Conservation (phyloP, 2,888 invertebrate genomes). For the Scaptomyza reducta region DNA sequence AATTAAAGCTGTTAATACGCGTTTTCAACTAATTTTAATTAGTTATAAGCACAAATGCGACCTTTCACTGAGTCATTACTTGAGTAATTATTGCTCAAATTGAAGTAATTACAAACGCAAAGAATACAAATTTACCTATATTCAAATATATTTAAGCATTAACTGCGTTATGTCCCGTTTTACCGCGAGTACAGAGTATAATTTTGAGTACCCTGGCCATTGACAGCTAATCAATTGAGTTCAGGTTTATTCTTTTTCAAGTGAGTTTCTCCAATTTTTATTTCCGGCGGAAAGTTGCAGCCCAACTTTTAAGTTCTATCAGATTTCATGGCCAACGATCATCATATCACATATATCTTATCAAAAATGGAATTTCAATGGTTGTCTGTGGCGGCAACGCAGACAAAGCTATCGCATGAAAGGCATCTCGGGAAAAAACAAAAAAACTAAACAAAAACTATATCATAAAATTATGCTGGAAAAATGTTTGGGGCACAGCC, state of each 20-base stretch:
- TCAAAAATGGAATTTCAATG: slow-evolving; percentile 31
- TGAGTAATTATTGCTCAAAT: no score
- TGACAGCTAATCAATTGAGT: slow-evolving; percentile 46
- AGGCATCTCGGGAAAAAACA: slow-evolving; percentile 36
- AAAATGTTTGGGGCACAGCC: slow-evolving; percentile 41
- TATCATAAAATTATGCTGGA: slow-evolving; percentile 53
- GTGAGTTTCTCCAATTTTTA: slow-evolving; percentile 39
- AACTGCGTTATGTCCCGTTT: no score
- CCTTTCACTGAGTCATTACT: no score
- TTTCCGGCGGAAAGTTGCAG: slow-evolving; percentile 52
- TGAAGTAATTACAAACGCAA: no score
- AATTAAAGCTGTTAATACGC: no score
- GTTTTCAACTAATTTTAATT: no score
- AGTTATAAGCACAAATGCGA: no score
- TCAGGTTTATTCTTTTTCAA: not conserved
- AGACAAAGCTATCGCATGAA: slow-evolving; percentile 63
- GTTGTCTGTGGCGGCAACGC: slow-evolving; percentile 43
- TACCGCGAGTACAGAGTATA: slow-evolving; percentile 12
- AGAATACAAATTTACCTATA: no score
- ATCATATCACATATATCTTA: slow-evolving; percentile 33
- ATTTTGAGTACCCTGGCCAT: slow-evolving; percentile 22
- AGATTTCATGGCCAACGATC: slow-evolving; percentile 45
- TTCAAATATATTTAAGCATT: no score
- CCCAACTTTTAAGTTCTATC: slow-evolving; percentile 52
- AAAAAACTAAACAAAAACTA: slow-evolving; percentile 5